Conservation (phyloP, 92 coral and sea anemone species). For the Siderastrea radians region DNA sequence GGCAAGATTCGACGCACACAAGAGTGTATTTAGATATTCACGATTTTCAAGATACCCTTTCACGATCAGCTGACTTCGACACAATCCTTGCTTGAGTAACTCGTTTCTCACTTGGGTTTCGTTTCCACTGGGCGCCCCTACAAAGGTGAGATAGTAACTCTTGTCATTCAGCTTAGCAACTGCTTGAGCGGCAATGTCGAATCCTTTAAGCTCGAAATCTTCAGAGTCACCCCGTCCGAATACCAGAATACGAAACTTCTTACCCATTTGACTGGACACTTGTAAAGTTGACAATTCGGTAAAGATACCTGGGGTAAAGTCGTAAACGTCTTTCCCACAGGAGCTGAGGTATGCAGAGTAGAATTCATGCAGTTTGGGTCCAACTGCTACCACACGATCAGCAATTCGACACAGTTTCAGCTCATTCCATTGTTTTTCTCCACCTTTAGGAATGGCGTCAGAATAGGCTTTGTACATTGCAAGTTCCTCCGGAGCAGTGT, state of each 20-base stretch:
- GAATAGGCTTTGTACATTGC: not conserved
- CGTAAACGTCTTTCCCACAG: not conserved
- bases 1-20: constrained; percentile 8
- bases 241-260: constrained; percentile 10
- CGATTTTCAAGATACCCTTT: constrained; percentile 10
- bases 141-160: constrained; percentile 19
- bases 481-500: not conserved
- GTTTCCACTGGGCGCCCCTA: constrained; percentile 22
- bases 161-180: constrained; percentile 2
- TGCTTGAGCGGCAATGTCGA: constrained; percentile 39
- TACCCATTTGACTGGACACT: not conserved
- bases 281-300: not conserved
- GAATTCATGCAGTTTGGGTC: constrained; percentile 12
- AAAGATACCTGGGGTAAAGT: constrained; percentile 23
- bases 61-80: constrained; percentile 1
- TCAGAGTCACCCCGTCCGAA: constrained; percentile 39
- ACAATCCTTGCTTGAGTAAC: constrained; percentile 6
- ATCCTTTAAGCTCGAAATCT: constrained; percentile 30
- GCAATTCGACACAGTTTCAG: constrained; percentile 21
- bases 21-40: not conserved
- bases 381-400: constrained; percentile 50
- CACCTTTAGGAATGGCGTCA: not conserved
- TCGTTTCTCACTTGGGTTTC: not conserved
- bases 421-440: constrained; percentile 16
- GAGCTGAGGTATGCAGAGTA: constrained; percentile 1